Conservation (phyloP, 2,888 invertebrate species). For the Nemotelus pantherinus region DNA sequence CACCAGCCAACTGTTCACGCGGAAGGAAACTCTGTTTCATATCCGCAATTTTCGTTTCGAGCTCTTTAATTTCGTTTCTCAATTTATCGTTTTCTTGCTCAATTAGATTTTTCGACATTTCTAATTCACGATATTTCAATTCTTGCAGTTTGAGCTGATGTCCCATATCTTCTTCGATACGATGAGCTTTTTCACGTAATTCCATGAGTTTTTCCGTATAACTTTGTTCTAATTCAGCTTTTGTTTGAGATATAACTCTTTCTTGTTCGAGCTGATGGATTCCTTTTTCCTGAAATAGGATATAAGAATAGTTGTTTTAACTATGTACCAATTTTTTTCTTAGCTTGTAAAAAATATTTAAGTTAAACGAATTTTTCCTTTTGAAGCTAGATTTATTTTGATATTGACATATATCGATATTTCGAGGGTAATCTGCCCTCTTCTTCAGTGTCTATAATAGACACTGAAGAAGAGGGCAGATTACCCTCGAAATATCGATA, state of each 20-base stretch:
- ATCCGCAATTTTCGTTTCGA: slow-evolving; percentile 60
- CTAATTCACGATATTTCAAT: slow-evolving; percentile 66
- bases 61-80: slow-evolving; percentile 54
- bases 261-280: slow-evolving; percentile 49
- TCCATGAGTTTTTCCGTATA: slow-evolving; percentile 70
- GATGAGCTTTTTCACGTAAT: slow-evolving; percentile 68
- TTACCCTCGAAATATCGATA: too few relatives aligned
- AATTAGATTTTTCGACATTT: slow-evolving; percentile 62
- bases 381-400: too few relatives aligned
- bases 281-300: slow-evolving; percentile 44
- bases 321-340: too few relatives aligned
- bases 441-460: too few relatives aligned
- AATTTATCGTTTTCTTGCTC: slow-evolving; percentile 64
- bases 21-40: slow-evolving; percentile 70
- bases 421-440: too few relatives aligned
- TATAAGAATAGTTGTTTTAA: too few relatives aligned
- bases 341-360: too few relatives aligned
- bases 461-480: too few relatives aligned
- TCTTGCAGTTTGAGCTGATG: slow-evolving; percentile 67
- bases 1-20: slow-evolving; percentile 73
- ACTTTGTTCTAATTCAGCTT: slow-evolving; percentile 70
- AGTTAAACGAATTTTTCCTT: too few relatives aligned
- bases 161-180: slow-evolving; percentile 70
- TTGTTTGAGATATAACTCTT: slow-evolving; percentile 66
- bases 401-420: too few relatives aligned